Evolutionary conservation across 30 jellyfish, hydroid and myxozoan genomes (phyloP).

Genomic region (Haliclystus octoradiatus): DNA sequence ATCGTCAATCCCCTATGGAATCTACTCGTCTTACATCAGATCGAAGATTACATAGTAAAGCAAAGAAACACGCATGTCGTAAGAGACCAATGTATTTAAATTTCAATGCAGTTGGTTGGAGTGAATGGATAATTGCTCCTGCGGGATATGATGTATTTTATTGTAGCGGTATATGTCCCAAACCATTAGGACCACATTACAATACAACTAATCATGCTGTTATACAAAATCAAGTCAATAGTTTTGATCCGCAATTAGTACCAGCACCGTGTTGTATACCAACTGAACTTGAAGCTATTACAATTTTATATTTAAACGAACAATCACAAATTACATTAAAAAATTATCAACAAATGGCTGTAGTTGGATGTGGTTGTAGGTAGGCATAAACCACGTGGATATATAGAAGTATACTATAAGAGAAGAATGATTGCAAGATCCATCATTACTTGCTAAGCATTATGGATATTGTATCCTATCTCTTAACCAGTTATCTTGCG

Average conservation of each 20-base stretch:
- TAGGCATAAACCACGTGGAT: too few relatives aligned
- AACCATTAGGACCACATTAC: slow-evolving; percentile 78
- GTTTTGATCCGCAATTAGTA: slow-evolving; percentile 46
- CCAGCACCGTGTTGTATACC: slow-evolving; percentile 96
- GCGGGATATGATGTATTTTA: slow-evolving; percentile 56
- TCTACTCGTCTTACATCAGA: slow-evolving; percentile 5
- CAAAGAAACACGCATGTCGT: slow-evolving; percentile 58
- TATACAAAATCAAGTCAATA: slow-evolving; percentile 74
- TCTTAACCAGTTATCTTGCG: too few relatives aligned
- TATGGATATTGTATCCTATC: too few relatives aligned
- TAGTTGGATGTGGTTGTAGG: slow-evolving; percentile 86
- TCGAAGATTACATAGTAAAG: slow-evolving; percentile 50
- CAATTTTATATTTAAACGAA: slow-evolving; percentile 45
- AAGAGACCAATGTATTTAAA: slow-evolving; percentile 52
- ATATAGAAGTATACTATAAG: too few relatives aligned
- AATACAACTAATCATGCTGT: slow-evolving; percentile 92
- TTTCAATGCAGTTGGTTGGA: slow-evolving; percentile 67
- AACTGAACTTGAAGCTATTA: slow-evolving; percentile 41
- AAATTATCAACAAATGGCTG: slow-evolving; percentile 51
- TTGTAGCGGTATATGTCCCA: slow-evolving; percentile 86
- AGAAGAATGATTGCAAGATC: too few relatives aligned
- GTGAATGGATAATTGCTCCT: slow-evolving; percentile 70
- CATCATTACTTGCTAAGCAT: too few relatives aligned
- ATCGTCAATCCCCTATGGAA: slow-evolving; percentile 2
- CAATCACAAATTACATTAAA: slow-evolving; percentile 43